Base-by-base conservation (phyloP, 2,888 invertebrate genomes). In the Tenthredo livida region DNA sequence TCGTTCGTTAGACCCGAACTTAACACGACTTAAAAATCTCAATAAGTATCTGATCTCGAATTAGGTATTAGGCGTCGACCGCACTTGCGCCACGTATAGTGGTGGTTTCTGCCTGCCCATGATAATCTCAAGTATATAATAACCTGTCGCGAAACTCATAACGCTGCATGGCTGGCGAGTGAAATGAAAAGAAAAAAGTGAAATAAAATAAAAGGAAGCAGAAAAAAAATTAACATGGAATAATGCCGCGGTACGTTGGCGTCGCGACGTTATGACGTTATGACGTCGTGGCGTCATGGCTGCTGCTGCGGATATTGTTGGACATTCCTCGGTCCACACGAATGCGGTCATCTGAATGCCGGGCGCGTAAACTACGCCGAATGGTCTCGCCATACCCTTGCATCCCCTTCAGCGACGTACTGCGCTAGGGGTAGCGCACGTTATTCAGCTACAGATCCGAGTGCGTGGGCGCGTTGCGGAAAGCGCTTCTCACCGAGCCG, bases 291-390 rank as follows among this genome's bases (percentile, higher is more conserved):
- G 73, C 88, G 89, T 86, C 89, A 87, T 88, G 89, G 87, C 89
- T 88, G 89, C 88, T 88, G 89, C 89, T 88, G 90, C 89, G 89
- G 90, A 91, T 91, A 91, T 91, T 91, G 91, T 91, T 91, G 91
- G 90, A 91, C 92, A 92, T 92, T 92, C 92, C 91, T 91, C 90
- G 91, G 90, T 88, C 90, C 90, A 90, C 89, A 90, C 90, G 91
- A 92, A 92, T 92, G 92, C 91, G 92, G 92, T 92, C 92, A 92
- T 92, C 91, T 90, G 92, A 92, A 92, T 92, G 92, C 92, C 90
- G 90, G 90, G 91, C 90, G 92, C 92, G 92, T 92, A 92, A 92
- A 92, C 92, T 91, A 91, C 91, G 92, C 90, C 90, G 91, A 91
- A 91, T 92, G 90, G 90, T 89, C 89, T 65, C 88, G 88, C 47